phyloP scores from a whole-genome alignment of 2,113 vertebrate genomes.

The Ahaetulla prasina region DNA sequence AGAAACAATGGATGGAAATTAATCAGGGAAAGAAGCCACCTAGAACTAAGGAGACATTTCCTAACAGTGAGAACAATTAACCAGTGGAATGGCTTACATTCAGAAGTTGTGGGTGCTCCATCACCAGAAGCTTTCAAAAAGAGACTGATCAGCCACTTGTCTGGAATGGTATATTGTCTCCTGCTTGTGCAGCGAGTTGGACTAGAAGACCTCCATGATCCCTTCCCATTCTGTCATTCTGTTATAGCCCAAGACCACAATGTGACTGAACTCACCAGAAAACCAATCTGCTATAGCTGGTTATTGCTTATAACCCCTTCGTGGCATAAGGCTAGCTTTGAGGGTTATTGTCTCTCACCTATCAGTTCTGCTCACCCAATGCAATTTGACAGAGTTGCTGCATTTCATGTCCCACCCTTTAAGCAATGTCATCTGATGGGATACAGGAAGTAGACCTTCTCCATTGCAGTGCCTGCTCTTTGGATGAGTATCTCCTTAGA shows the following conservation, averaged over 20 bases:
- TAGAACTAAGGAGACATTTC: too few relatives aligned
- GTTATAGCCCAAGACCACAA: not conserved
- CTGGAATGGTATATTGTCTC: not conserved
- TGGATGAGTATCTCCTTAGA: not conserved
- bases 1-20: not conserved
- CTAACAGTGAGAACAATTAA: not conserved
- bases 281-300: not conserved
- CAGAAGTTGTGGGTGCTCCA: not conserved
- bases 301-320: not conserved
- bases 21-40: not conserved
- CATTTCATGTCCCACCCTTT: not conserved
- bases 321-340: not conserved
- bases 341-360: not conserved
- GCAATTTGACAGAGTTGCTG: not conserved
- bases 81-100: not conserved
- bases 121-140: not conserved
- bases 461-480: not conserved
- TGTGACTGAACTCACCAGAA: not conserved
- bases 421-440: not conserved
- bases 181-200: not conserved
- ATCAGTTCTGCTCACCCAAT: not conserved
- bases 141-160: not conserved
- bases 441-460: not conserved
- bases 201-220: not conserved
- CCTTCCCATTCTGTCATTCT: not conserved